Evolutionary conservation across 2,797 vertebrate genomes (phyloP).

Genomic region (Holocentrus rufus): DNA sequence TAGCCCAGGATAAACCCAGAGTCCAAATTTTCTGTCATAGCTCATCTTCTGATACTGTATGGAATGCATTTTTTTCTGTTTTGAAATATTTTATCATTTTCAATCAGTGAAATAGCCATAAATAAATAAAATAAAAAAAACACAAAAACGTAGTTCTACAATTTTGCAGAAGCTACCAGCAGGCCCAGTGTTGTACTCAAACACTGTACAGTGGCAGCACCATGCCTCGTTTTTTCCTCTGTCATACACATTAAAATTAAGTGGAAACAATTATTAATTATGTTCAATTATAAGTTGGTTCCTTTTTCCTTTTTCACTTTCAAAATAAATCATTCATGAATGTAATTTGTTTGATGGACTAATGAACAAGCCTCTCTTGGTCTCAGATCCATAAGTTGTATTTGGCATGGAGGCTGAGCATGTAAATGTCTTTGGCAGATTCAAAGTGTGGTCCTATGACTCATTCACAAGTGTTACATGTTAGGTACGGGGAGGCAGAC

Average conservation of each 20-base stretch:
- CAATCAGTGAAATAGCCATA: too few species aligned
- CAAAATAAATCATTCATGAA: constrained; percentile 29
- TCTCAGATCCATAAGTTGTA: constrained; percentile 62
- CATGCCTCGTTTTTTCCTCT: too few species aligned
- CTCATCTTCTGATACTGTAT: too few species aligned
- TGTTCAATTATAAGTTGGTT: constrained; percentile 20
- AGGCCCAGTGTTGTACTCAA: too few species aligned
- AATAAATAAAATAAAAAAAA: too few species aligned
- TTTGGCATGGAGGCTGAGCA: constrained; percentile 60
- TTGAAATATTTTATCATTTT: too few species aligned
- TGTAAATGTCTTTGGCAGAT: constrained; percentile 72
- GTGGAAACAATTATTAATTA: constrained; percentile 37
- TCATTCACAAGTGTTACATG: constrained; percentile 71
- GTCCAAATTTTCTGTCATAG: too few species aligned
- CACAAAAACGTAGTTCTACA: too few species aligned
- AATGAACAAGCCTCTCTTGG: constrained; percentile 42
- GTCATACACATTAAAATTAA: constrained; percentile 5
- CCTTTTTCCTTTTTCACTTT: constrained; percentile 19
- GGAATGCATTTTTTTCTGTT: too few species aligned
- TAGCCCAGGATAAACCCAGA: too few species aligned
- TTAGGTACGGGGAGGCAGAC: constrained; percentile 61
- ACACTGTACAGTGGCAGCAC: too few species aligned
- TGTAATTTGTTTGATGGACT: constrained; percentile 23
- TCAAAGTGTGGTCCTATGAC: constrained; percentile 56
- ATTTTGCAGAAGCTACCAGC: too few species aligned